These are phyloP conservation scores for Chaenogobius annularis DNA, from an alignment of 2,113 vertebrate species.

Conservation along the genomic window DNA sequence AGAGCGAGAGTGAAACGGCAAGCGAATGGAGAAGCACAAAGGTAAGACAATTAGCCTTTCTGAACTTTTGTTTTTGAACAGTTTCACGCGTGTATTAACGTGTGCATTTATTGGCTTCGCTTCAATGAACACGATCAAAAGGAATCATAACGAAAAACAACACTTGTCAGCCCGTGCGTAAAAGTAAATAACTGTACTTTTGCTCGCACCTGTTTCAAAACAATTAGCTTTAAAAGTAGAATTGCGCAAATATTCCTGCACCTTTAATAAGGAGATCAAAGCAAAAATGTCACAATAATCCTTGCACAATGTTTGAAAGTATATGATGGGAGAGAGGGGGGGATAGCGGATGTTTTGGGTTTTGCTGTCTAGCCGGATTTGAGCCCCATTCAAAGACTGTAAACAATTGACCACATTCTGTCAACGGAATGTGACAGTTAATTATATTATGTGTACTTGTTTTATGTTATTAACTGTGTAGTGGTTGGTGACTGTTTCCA, in stretches of 20 bases:
- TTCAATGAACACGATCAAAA: neutral
- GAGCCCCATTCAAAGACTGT: neutral
- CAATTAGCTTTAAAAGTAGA: neutral
- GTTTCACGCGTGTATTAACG: neutral
- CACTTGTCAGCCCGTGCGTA: neutral
- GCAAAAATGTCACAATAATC: neutral
- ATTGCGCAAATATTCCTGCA: neutral
- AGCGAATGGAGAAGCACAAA: constrained; percentile 80
- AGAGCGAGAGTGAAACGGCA: constrained; percentile 33
- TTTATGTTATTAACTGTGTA: constrained; percentile 12
- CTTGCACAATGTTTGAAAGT: neutral
- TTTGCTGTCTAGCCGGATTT: neutral
- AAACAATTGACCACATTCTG: neutral
- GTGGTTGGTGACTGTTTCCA: constrained; percentile 49
- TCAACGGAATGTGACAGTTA: neutral
- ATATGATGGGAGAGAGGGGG: neutral
- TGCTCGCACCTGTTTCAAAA: constrained; percentile 1
- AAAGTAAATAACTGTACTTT: neutral
- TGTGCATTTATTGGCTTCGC: neutral
- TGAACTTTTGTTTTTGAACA: neutral
- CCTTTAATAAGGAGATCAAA: neutral
- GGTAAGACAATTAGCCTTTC: constrained; percentile 56
- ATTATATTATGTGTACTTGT: neutral
- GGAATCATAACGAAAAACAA: neutral
- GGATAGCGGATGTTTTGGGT: neutral